phyloP scores from a whole-genome alignment of 2,797 vertebrate species.

The Myripristis murdjan region DNA sequence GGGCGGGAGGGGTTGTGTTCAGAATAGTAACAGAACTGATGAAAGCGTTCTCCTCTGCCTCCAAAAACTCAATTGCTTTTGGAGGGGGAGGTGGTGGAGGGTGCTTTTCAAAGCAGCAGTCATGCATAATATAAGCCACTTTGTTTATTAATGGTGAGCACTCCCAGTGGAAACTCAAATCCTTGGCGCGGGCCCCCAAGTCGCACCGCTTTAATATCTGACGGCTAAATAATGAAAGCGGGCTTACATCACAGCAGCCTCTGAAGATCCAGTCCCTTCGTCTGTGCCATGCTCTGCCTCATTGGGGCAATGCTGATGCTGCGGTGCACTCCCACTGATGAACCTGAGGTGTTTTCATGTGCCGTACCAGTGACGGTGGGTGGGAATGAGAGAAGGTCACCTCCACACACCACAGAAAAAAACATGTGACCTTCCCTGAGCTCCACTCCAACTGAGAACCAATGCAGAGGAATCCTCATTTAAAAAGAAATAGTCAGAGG shows the following conservation, averaged over 20 bases:
- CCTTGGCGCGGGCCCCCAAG: conserved; percentile 50
- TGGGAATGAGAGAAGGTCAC: conserved; percentile 38
- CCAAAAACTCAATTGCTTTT: too few relatives aligned
- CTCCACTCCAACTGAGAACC: conserved; percentile 31
- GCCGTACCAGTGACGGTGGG: conserved; percentile 26
- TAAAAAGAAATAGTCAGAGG: conserved; percentile 8
- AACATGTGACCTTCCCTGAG: conserved; percentile 33
- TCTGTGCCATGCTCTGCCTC: conserved; percentile 10
- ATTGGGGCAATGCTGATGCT: conserved; percentile 34
- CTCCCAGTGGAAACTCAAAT: conserved; percentile 61
- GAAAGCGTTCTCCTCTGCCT: conserved; percentile 19
- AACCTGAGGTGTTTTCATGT: conserved; percentile 55
- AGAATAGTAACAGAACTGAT: conserved; percentile 34
- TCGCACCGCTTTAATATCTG: conserved; percentile 78
- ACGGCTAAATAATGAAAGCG: conserved; percentile 80
- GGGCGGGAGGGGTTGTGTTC: conserved; percentile 9
- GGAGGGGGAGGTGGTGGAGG: conserved; percentile 30
- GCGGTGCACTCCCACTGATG: conserved; percentile 47
- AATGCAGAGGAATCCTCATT: background rate
- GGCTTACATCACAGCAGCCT: conserved; percentile 72
- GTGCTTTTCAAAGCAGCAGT: conserved; percentile 71
- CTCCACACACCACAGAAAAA: conserved; percentile 18
- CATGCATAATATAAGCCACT: conserved; percentile 79
- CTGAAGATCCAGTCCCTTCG: conserved; percentile 55
- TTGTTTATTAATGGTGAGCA: conserved; percentile 81